phyloP scores from a whole-genome alignment of 2,113 vertebrate genomes.

The Tympanuchus pallidicinctus region DNA sequence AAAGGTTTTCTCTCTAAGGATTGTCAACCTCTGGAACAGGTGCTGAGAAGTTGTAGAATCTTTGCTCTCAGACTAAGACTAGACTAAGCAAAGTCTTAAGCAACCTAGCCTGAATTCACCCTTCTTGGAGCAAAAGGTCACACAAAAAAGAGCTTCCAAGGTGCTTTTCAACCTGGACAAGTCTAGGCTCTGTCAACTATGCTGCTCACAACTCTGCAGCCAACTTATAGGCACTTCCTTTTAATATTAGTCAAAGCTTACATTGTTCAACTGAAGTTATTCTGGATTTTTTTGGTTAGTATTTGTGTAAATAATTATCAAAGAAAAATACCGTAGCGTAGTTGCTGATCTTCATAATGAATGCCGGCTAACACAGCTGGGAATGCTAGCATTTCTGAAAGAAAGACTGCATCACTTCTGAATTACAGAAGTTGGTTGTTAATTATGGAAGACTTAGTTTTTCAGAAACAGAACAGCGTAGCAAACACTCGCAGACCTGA shows the following conservation, averaged over 20 bases:
- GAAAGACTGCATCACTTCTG: background rate
- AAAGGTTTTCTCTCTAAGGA: background rate
- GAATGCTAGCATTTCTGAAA: background rate
- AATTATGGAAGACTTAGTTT: background rate
- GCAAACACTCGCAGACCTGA: background rate
- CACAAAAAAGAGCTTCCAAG: background rate
- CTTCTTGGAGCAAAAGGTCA: background rate
- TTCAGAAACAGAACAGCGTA: background rate
- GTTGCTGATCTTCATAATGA: background rate
- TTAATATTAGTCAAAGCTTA: background rate
- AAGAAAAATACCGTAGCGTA: background rate
- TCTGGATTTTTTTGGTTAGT: background rate
- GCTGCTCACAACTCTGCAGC: background rate
- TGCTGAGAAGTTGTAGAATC: background rate
- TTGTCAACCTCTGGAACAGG: background rate
- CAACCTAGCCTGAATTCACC: background rate
- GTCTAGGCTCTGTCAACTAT: background rate
- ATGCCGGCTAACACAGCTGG: background rate
- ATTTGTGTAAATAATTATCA: background rate
- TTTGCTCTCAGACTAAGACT: background rate
- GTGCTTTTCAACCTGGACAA: background rate
- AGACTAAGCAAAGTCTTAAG: background rate
- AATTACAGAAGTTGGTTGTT: background rate
- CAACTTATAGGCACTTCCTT: background rate
- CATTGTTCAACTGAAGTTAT: background rate